These are phyloP conservation scores for Microtus ochrogaster DNA, from an alignment of 2,113 vertebrate species.

Conservation along the genomic window DNA sequence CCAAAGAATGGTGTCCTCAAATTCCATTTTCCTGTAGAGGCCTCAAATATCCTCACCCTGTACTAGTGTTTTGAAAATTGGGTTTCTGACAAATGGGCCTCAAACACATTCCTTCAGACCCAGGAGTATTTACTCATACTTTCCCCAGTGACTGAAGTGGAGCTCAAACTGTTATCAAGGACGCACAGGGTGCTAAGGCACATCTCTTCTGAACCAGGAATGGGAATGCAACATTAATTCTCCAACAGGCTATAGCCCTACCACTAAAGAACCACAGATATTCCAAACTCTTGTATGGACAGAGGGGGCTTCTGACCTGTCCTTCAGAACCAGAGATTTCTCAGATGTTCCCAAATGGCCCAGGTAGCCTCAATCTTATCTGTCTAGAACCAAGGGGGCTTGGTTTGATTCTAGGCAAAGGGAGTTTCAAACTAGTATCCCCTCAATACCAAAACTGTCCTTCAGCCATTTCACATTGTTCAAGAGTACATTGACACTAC, in stretches of 20 bases:
- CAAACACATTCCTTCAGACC: background rate
- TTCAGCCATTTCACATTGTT: background rate
- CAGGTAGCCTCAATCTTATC: background rate
- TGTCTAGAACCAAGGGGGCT: background rate
- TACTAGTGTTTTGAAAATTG: background rate
- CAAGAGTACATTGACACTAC: background rate
- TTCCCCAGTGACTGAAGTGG: too few relatives aligned
- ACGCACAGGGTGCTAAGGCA: too few relatives aligned
- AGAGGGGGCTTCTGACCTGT: background rate
- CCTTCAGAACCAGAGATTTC: background rate
- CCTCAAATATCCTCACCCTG: too few relatives aligned
- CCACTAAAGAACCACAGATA: background rate
- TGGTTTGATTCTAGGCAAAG: too few relatives aligned
- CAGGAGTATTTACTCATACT: too few relatives aligned
- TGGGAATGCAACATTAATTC: background rate
- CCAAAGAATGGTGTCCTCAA: too few relatives aligned
- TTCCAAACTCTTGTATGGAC: background rate
- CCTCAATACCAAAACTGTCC: background rate
- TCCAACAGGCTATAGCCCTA: background rate
- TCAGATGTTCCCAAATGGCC: background rate
- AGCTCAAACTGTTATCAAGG: background rate
- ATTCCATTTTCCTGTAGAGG: too few relatives aligned
- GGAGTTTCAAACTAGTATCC: background rate
- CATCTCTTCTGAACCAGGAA: background rate
- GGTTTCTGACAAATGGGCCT: background rate